These are phyloP conservation scores for Carterocephalus palaemon DNA, from an alignment of 2,888 invertebrate genomes.

Conservation along the genomic window DNA sequence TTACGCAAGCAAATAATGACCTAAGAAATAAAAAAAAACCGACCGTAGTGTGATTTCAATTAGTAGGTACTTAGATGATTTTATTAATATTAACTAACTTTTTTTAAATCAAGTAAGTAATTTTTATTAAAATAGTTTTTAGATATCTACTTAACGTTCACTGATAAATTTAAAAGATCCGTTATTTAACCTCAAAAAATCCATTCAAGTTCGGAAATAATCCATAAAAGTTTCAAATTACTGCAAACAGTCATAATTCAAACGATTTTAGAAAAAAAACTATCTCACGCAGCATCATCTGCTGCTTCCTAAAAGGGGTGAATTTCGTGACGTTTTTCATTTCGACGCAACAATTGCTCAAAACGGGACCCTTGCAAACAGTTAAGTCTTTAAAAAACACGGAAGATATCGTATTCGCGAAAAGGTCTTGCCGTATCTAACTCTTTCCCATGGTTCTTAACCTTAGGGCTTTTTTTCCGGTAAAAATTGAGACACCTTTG, in stretches of 20 bases:
- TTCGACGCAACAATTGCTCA: conserved; percentile 44
- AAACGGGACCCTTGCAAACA: conserved; percentile 66
- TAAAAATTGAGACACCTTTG: conserved; percentile 76
- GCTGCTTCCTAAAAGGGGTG: conserved; percentile 73
- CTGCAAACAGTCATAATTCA: conserved; percentile 77
- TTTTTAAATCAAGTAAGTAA: too few species aligned
- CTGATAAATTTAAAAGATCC: too few species aligned
- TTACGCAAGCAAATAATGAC: conserved; percentile 48
- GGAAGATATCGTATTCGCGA: conserved; percentile 60
- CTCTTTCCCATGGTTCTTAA: conserved; percentile 80
- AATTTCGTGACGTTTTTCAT: conserved; percentile 50
- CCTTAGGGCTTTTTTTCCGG: conserved; percentile 68
- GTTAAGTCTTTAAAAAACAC: conserved; percentile 54
- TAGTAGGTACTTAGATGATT: background rate
- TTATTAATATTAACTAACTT: too few species aligned
- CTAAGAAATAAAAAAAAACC: conserved; percentile 28
- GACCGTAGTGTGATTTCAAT: conserved; percentile 6
- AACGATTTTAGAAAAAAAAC: conserved; percentile 54
- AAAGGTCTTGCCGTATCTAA: conserved; percentile 64
- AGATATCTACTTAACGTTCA: too few species aligned
- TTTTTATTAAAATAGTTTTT: too few species aligned
- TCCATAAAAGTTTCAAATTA: conserved; percentile 76
- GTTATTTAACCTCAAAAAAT: conserved; percentile 58
- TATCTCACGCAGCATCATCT: conserved; percentile 74
- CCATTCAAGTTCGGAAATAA: conserved; percentile 56